Conservation (phyloP, 2,797 vertebrate species). For the Brachyalestes nurse region DNA sequence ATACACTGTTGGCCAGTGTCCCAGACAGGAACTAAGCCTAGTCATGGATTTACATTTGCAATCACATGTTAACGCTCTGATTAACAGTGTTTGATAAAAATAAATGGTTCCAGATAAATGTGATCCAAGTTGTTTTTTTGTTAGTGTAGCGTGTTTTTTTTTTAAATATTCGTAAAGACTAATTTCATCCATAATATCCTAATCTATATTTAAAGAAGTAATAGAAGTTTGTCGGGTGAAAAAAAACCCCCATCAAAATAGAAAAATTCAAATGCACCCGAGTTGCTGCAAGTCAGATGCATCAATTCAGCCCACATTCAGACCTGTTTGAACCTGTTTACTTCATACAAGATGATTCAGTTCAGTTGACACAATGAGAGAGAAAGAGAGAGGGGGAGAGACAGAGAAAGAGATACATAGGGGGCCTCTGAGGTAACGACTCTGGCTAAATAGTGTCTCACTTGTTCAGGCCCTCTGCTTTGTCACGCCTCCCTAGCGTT, state of each 20-base stretch:
- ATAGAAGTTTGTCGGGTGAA: neutral
- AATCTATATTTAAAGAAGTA: too few relatives aligned
- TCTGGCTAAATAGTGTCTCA: conserved; percentile 29
- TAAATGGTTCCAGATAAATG: too few relatives aligned
- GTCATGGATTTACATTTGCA: too few relatives aligned
- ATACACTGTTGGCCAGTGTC: too few relatives aligned
- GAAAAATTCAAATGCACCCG: neutral
- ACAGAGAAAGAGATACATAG: neutral
- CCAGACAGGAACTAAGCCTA: too few relatives aligned
- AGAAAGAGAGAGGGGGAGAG: conserved; percentile 2
- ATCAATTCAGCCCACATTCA: conserved; percentile 26
- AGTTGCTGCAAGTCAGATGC: conserved; percentile 2
- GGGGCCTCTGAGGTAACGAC: conserved; percentile 9
- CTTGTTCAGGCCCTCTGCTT: conserved; percentile 28
- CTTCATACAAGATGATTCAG: conserved; percentile 46
- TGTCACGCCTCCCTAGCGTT: conserved; percentile 26
- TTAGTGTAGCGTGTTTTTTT: too few relatives aligned
- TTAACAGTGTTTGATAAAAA: too few relatives aligned
- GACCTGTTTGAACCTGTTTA: conserved; percentile 30
- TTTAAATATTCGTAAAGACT: too few relatives aligned
- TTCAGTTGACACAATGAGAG: conserved; percentile 11
- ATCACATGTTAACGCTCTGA: too few relatives aligned
- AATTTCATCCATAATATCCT: too few relatives aligned
- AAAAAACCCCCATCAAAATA: neutral
- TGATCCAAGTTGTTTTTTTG: too few relatives aligned